Percentiles rank a stretch among this genome's conserved stretches.
Conservation (phyloP, 2,113 vertebrate species). For the Amblyornis subalaris region DNA sequence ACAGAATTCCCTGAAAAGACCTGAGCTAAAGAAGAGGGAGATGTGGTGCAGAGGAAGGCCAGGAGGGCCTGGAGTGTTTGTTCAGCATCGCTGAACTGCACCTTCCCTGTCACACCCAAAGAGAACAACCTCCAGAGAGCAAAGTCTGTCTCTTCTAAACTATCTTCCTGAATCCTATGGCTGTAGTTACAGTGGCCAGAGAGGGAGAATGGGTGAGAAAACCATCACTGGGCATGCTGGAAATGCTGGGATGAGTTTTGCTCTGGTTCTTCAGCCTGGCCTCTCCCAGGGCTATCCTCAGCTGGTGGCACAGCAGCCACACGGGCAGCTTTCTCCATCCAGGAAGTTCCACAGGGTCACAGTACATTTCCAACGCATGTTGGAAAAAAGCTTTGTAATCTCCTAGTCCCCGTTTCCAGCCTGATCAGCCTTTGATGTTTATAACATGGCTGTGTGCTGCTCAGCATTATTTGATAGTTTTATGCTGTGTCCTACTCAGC, state of each 20-base stretch:
- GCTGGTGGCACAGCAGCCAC: not conserved
- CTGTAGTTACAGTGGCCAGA: not conserved
- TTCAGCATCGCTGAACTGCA: not conserved
- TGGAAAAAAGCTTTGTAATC: not conserved
- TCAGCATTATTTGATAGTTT: not conserved
- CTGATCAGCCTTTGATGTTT: not conserved
- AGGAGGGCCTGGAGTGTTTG: rapidly evolving
- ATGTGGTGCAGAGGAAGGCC: rapidly evolving
- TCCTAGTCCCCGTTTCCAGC: not conserved
- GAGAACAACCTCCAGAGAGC: not conserved
- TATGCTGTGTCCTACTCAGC: not conserved
- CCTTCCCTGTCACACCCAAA: not conserved
- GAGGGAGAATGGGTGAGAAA: not conserved
- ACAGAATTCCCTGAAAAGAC: not conserved
- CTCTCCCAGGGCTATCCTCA: not conserved
- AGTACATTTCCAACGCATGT: not conserved
- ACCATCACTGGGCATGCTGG: rapidly evolving
- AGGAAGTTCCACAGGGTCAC: not conserved
- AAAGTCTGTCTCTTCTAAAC: not conserved
- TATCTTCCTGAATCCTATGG: rapidly evolving
- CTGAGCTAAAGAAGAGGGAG: not conserved
- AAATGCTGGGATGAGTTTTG: rapidly evolving
- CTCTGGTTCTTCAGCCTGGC: not conserved
- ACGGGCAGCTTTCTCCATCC: rapidly evolving
- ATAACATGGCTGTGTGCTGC: not conserved